These are phyloP conservation scores for Lithophane leautieri DNA, from an alignment of 2,888 invertebrate species.

Conservation along the genomic window DNA sequence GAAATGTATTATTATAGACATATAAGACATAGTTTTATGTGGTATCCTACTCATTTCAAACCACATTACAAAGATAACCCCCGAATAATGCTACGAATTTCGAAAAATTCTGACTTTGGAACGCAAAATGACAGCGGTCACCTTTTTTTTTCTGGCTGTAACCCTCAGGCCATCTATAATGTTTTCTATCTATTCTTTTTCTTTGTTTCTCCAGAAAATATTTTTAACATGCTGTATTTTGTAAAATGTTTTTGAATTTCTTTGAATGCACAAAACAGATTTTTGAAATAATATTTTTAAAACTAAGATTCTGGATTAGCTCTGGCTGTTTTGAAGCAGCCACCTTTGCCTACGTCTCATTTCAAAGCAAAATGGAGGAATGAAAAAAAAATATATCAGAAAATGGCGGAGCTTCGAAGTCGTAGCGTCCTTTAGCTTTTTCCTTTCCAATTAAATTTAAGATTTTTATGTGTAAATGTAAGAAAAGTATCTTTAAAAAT, in stretches of 20 bases:
- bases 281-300: background rate
- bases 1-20: fast-evolving
- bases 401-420: constrained; percentile 79
- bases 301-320: fast-evolving
- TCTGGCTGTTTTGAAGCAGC: background rate
- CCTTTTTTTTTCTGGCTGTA: background rate
- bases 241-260: fast-evolving
- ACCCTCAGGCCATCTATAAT: constrained; percentile 12
- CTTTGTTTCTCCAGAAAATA: too few species aligned
- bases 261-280: background rate
- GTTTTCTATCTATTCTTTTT: background rate
- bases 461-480: constrained; percentile 68
- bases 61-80: fast-evolving
- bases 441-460: constrained; percentile 43
- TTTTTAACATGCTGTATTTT: too few species aligned
- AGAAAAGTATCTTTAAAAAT: constrained; percentile 63
- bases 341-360: constrained; percentile 37
- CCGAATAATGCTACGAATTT: background rate
- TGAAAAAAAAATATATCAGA: constrained; percentile 59
- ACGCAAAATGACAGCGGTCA: constrained; percentile 38
- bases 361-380: background rate
- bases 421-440: constrained; percentile 73
- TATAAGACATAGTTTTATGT: background rate
- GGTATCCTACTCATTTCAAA: background rate
- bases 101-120: background rate